Conservation (phyloP, 2,888 invertebrate species). For the Periphyllus acericola region DNA sequence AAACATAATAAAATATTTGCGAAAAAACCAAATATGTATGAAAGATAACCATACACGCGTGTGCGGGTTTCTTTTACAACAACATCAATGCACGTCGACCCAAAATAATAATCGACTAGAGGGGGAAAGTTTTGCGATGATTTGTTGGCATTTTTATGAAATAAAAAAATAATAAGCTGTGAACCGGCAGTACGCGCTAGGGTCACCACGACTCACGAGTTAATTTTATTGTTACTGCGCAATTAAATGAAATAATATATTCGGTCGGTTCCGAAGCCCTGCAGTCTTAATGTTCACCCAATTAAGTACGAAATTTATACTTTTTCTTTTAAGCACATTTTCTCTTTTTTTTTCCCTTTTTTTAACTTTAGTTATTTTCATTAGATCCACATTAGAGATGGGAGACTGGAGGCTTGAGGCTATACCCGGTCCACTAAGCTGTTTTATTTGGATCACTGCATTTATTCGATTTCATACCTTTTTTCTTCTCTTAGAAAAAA, state of each 20-base stretch:
- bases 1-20: too few species aligned
- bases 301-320: neutral
- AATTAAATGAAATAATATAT: neutral
- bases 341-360: too few species aligned
- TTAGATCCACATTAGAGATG: neutral
- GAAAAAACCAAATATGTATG: too few species aligned
- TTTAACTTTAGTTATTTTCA: neutral
- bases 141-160: too few species aligned
- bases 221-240: neutral
- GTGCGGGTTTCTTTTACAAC: too few species aligned
- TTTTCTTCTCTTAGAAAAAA: too few species aligned
- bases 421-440: neutral
- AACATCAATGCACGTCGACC: too few species aligned
- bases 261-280: neutral
- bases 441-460: neutral
- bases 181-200: neutral
- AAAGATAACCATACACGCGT: too few species aligned
- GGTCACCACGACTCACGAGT: too few species aligned
- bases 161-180: too few species aligned
- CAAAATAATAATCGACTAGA: too few species aligned
- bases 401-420: neutral
- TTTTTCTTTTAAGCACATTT: neutral
- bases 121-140: too few species aligned
- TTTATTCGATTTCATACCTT: neutral
- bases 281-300: neutral